A percentile compares a stretch with the other conserved stretches of the same genome.
Conservation (phyloP, 2,797 vertebrate species). For the Acanthurus lineatus region DNA sequence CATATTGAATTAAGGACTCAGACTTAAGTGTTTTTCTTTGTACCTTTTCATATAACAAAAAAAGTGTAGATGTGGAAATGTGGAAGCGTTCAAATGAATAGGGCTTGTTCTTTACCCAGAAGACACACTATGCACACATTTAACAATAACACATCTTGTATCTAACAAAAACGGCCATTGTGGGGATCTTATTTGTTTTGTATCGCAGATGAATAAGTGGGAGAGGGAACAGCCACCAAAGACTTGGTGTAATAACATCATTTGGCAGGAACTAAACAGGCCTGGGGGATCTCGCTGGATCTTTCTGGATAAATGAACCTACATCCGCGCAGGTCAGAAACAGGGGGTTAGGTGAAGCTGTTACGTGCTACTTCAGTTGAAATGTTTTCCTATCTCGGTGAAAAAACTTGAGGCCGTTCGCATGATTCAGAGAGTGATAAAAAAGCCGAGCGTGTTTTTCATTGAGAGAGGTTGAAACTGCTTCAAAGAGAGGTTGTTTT, state of each 20-base stretch:
- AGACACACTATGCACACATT: conserved; percentile 19
- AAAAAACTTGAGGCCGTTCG: conserved; percentile 28
- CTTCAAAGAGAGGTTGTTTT: conserved; percentile 72
- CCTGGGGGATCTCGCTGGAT: conserved; percentile 56
- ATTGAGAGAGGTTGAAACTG: conserved; percentile 53
- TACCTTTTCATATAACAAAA: conserved; percentile 3
- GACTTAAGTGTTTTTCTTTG: conserved; percentile 18
- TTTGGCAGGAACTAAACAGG: conserved; percentile 54
- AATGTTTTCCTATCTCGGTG: conserved; percentile 66
- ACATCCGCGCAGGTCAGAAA: conserved; percentile 37
- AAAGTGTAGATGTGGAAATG: conserved; percentile 6
- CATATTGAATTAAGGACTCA: conserved; percentile 23
- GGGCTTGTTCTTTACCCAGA: neutral
- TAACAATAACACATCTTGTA: conserved; percentile 27
- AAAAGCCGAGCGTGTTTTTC: conserved; percentile 57
- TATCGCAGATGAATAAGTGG: conserved; percentile 44
- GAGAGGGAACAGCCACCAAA: conserved; percentile 32
- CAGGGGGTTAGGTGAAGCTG: conserved; percentile 33
- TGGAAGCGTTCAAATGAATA: conserved; percentile 49
- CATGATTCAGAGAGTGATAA: conserved; percentile 45
- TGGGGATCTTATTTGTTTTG: conserved; percentile 42
- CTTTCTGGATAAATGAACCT: conserved; percentile 53
- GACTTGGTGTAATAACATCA: conserved; percentile 60
- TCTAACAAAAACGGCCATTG: conserved; percentile 52
- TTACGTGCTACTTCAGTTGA: conserved; percentile 61